phyloP scores from a whole-genome alignment of 2,113 vertebrate species.

The Phalacrocorax aristotelis region DNA sequence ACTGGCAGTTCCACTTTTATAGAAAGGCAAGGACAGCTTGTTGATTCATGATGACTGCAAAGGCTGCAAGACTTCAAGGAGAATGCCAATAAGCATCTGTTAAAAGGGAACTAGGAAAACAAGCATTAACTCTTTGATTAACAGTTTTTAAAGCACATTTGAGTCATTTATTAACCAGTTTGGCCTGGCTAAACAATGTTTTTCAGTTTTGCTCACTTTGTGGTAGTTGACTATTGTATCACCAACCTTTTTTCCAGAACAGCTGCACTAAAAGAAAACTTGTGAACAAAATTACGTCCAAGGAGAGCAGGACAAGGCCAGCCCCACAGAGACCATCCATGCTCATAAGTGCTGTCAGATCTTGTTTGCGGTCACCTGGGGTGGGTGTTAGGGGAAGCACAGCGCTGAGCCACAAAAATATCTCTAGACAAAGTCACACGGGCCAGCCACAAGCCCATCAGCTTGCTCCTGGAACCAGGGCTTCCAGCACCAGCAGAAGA shows the following conservation, averaged over 20 bases:
- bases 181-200: neutral
- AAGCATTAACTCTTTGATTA: neutral
- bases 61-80: neutral
- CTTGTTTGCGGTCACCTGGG: accelerated
- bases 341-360: neutral
- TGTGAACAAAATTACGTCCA: neutral
- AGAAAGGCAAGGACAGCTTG: neutral
- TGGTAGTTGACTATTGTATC: neutral
- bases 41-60: constrained; percentile 9
- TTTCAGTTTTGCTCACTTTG: neutral
- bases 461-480: neutral
- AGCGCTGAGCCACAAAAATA: neutral
- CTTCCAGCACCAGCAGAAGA: neutral
- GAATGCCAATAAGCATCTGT: neutral
- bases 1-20: neutral
- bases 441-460: neutral
- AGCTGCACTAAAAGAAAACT: neutral
- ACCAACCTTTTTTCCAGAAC: neutral
- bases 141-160: neutral
- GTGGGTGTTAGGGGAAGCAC: neutral
- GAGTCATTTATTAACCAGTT: neutral
- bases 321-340: neutral
- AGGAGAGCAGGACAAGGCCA: neutral
- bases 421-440: neutral
- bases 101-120: constrained; percentile 11